phyloP scores from a whole-genome alignment of 2,888 invertebrate species.

The Caenorhabditis angaria region DNA sequence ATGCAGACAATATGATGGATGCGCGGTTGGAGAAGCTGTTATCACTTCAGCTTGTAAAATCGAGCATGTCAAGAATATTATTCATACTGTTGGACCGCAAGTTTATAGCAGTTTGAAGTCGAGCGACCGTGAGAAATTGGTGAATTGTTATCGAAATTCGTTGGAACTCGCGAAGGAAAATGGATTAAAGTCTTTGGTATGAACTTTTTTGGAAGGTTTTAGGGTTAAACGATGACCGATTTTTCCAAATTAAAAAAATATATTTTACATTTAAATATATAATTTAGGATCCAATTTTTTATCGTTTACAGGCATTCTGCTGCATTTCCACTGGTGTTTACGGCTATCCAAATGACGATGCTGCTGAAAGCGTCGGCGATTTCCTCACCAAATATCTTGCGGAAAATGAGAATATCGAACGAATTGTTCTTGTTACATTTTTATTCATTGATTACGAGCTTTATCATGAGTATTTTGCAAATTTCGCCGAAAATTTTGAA shows the following conservation, averaged over 20 bases:
- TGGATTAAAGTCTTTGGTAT: slow-evolving; percentile 79
- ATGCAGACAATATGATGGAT: slow-evolving; percentile 80
- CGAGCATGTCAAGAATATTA: slow-evolving; percentile 82
- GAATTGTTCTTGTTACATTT: slow-evolving; percentile 49
- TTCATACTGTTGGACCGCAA: slow-evolving; percentile 87
- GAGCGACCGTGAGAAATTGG: slow-evolving; percentile 78
- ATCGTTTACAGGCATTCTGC: slow-evolving; percentile 79
- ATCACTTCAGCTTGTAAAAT: slow-evolving; percentile 84
- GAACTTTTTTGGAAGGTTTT: slow-evolving; percentile 40
- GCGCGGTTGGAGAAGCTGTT: slow-evolving; percentile 84
- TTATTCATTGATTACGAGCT: slow-evolving; percentile 33
- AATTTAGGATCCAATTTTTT: not conserved
- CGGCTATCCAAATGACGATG: slow-evolving; percentile 84
- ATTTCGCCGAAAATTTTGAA: slow-evolving; percentile 14
- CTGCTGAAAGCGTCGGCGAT: slow-evolving; percentile 75
- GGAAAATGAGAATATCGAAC: slow-evolving; percentile 30
- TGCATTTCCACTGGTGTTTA: slow-evolving; percentile 92
- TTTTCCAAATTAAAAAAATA: too few species aligned
- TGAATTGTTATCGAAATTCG: slow-evolving; percentile 81
- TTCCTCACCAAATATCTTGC: slow-evolving; percentile 36
- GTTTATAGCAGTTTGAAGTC: slow-evolving; percentile 22
- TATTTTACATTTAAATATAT: too few species aligned
- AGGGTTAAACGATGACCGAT: too few species aligned
- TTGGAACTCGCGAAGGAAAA: slow-evolving; percentile 76
- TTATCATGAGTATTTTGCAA: slow-evolving; percentile 36